Base-by-base conservation (phyloP, 2,113 vertebrate genomes). In the Machaerirhynchus nigripectus region DNA sequence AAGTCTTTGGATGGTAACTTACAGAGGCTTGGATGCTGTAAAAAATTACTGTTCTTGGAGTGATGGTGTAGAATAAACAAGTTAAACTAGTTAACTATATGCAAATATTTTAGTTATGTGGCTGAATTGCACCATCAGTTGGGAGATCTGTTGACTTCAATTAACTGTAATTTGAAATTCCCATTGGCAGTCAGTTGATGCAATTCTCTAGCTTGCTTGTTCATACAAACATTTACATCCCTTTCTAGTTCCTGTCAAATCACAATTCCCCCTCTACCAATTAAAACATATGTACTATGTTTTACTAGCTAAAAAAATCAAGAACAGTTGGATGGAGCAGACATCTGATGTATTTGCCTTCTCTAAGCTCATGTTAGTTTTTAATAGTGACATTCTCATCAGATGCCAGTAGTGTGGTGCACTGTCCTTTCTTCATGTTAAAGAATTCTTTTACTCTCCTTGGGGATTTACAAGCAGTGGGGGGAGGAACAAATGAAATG, bases 141-240 rank as follows among this genome's bases (percentile, higher is more conserved):
- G 53, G 53, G 82, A 73, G 53, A 94, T 87, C 61, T 86, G 65
- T 95, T 96, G 86, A 26, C 49, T 95, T 81, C 47, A 90, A 49
- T 92, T 95, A 94, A 76, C 81, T 85, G 35, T 91, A 80, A 95
- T 84, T 95, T 87, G 75, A 85, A 79, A 87, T 92, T 75, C 92
- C 81, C 56, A 65, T 65, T 96, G 55, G 70, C 74, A 78, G 74
- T 47, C 64, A 61, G 50, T 88, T 83, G 79, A 90, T 93, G 16
- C 87, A 73, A 77, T 59, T 64, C 61, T 79, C 44, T 70, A 55
- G 42, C 83, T 90, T 92, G 57, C 71, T 40, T 79, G 59, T 88
- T 93, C 65, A 24, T 81, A 17, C 53, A 65, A 73, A 90, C 83
- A 64, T 89, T 92, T 93, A 82, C 53, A 76, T 90, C 61, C 59